phyloP scores from a whole-genome alignment of 2,888 invertebrate genomes.

The Cephonodes hylas region DNA sequence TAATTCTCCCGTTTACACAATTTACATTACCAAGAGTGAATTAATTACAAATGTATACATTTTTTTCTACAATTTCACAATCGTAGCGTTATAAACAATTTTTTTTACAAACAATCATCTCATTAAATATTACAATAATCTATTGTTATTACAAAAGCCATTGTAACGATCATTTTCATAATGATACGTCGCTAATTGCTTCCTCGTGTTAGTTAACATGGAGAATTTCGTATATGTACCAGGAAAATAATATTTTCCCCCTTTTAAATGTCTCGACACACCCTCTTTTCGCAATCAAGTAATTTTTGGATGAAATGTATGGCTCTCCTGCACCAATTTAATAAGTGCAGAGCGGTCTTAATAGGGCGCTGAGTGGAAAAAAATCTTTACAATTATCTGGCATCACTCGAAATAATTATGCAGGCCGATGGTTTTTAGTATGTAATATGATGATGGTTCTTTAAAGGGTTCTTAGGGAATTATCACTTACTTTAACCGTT shows the following conservation, averaged over 20 bases:
- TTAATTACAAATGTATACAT: not conserved
- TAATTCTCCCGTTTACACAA: not conserved
- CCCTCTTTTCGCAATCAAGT: not conserved
- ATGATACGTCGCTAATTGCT: constrained; percentile 61
- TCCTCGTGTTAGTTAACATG: constrained; percentile 47
- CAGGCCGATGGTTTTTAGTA: too few relatives aligned
- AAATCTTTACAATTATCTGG: too few relatives aligned
- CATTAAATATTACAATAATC: not conserved
- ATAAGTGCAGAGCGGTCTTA: too few relatives aligned
- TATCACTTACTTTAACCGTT: too few relatives aligned
- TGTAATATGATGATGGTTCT: too few relatives aligned
- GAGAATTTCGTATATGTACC: not conserved
- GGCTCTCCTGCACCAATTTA: too few relatives aligned
- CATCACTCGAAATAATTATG: too few relatives aligned
- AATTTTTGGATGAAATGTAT: not conserved
- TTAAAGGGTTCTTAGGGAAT: too few relatives aligned
- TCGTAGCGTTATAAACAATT: not conserved
- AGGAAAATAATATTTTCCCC: not conserved
- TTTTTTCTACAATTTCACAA: constrained; percentile 2
- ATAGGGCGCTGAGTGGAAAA: too few relatives aligned
- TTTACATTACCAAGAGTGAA: not conserved
- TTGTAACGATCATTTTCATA: constrained; percentile 16
- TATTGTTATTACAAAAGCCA: constrained; percentile 3
- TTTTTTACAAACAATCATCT: not conserved
- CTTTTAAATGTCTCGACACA: not conserved